Evolutionary conservation across 1,140 invertebrate species (phyloP), one percentile per base, ranked within the genome.

Genomic region (Ericerus pela): DNA sequence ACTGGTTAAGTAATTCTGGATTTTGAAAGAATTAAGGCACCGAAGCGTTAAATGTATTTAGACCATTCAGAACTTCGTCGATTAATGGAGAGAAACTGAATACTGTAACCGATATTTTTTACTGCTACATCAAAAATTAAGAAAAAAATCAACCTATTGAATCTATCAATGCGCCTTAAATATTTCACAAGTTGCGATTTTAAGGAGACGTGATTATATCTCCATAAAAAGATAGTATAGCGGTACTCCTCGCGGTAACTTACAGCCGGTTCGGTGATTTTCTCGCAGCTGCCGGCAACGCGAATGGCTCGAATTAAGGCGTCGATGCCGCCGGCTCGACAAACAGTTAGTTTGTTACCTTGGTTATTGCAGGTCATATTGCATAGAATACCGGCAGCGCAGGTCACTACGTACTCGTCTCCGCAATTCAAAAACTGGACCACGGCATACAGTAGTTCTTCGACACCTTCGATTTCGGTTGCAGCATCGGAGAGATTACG

Each of bases 281-380:
- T 95, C 69, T 98, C 96, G 51, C 92, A 79, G 70, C 97, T 93
- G 20, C 92, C 90, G 47, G 93, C 94, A 67, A 85, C 88, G 53
- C 91, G 81, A 60, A 97, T 91, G 0, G 93, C 96, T 56, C 88
- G 81, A 6, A 97, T 90, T 6, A 99, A 75, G 1, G 93, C 92
- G 65, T 96, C 90, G 54, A 98, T 92, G 37, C 95, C 94, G 47
- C 91, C 90, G n/a, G 92, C 84, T 74, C 96, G 87, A 69, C 84
- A 88, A n/a, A 92, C 86, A 5, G 77, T 80, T 4, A 92, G 85
- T 75, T 99, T 99, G 70, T 99, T 99, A 26, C 88, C 80, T 68
- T 96, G 91, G 74, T 99, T 99, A 72, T 99, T 99, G 72, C 96
- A 99, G 4, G 96, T 98, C 66, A 99, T 75, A 74, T 99, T 99